These are phyloP conservation scores for Acinonyx jubatus DNA, from an alignment of 2,113 vertebrate genomes.

Conservation along the genomic window DNA sequence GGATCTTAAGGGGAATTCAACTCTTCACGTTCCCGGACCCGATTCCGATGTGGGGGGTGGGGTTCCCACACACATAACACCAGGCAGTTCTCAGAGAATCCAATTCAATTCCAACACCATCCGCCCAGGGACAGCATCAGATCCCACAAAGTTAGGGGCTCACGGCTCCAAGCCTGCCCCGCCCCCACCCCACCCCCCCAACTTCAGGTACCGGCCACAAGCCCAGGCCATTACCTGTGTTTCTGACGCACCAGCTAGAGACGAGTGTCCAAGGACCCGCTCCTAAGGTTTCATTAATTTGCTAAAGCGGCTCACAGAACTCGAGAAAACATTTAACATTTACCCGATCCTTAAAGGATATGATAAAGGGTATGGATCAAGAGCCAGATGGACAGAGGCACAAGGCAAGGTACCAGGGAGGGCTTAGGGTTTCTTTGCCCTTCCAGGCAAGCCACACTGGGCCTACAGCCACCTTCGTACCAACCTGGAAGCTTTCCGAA, in stretches of 20 bases:
- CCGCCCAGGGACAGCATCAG: rapidly evolving
- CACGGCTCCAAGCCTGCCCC: background rate
- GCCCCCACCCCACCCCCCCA: too few species aligned
- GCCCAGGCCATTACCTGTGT: background rate
- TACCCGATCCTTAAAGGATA: background rate
- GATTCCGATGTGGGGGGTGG: background rate
- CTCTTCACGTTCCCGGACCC: background rate
- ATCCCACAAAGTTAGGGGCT: background rate
- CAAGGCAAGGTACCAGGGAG: background rate
- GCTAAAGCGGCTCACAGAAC: too few species aligned
- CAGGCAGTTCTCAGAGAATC: background rate
- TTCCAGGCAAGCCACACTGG: background rate
- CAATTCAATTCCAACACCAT: background rate
- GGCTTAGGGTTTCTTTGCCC: background rate
- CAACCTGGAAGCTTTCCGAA: background rate
- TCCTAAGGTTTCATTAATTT: too few species aligned
- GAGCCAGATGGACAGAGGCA: background rate
- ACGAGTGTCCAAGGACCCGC: too few species aligned
- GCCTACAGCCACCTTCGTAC: background rate
- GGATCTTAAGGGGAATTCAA: too few species aligned
- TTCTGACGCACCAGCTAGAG: too few species aligned
- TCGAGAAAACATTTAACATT: background rate
- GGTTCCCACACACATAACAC: background rate
- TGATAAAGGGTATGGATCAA: background rate
- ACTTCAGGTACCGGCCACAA: background rate